Conservation (phyloP, 2,888 invertebrate genomes). For the Chamaedrilus cognettii region DNA sequence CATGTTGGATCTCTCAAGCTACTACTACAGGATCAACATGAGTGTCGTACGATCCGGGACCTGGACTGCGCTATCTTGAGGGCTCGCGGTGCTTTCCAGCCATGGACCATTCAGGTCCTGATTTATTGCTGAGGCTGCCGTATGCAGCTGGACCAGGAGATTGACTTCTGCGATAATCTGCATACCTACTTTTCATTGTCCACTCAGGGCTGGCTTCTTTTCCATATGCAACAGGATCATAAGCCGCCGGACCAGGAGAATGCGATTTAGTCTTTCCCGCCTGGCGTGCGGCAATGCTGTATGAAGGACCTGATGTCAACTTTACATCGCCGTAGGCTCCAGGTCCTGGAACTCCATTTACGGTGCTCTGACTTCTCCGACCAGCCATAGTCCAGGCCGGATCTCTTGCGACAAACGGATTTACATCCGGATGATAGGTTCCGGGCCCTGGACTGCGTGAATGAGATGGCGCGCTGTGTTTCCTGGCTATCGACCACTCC, state of each 20-base stretch:
- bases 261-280: neutral
- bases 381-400: constrained; percentile 15
- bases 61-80: neutral
- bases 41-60: constrained; percentile 15
- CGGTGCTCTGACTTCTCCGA: neutral
- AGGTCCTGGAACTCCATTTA: constrained; percentile 8
- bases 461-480: neutral
- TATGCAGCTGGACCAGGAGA: constrained; percentile 17
- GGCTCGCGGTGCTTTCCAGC: constrained; percentile 6
- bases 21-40: constrained; percentile 4
- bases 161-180: neutral
- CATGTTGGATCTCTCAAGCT: constrained; percentile 17
- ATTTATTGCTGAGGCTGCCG: neutral
- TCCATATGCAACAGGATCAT: neutral
- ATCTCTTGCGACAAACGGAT: neutral
- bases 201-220: constrained; percentile 9
- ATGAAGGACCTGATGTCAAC: constrained; percentile 11
- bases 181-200: constrained; percentile 8
- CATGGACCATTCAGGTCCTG: constrained; percentile 16
- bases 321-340: neutral
- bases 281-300: neutral
- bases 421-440: constrained; percentile 6
- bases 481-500: too few species aligned
- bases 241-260: constrained; percentile 16
- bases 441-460: constrained; percentile 10